Evolutionary conservation across 2,888 invertebrate species (phyloP).

Genomic region (Sarcophaga carnaria): DNA sequence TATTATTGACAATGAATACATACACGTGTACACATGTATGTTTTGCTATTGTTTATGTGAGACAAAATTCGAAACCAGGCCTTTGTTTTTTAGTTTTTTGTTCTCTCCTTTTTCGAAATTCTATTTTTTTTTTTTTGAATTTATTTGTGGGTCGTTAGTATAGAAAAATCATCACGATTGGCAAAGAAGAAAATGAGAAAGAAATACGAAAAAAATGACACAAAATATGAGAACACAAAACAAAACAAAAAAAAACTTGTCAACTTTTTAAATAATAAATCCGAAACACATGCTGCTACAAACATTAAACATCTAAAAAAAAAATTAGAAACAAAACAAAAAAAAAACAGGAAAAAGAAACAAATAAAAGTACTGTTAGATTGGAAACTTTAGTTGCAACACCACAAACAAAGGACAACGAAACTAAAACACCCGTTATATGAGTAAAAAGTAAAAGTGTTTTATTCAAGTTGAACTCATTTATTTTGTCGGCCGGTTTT

Average conservation of each 20-base stretch:
- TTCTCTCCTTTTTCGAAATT: neutral
- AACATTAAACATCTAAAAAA: neutral
- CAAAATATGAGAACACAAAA: neutral
- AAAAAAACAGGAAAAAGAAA: neutral
- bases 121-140: neutral
- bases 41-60: slow-evolving; percentile 1
- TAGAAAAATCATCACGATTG: slow-evolving; percentile 27
- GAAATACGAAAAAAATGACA: neutral
- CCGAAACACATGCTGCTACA: slow-evolving; percentile 57
- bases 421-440: neutral
- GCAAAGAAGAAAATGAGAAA: slow-evolving; percentile 12
- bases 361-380: neutral
- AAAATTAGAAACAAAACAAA: neutral
- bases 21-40: slow-evolving; percentile 11
- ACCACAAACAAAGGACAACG: neutral
- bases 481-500: slow-evolving; percentile 22
- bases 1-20: neutral
- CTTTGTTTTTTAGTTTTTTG: slow-evolving; percentile 18
- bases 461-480: slow-evolving; percentile 31
- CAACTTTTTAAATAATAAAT: slow-evolving; percentile 62
- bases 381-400: neutral
- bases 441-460: slow-evolving; percentile 28
- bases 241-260: slow-evolving; percentile 34
- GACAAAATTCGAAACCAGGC: slow-evolving; percentile 41
- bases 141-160: neutral